These are phyloP conservation scores for Rhinopomastus cyanomelas DNA, from an alignment of 2,113 vertebrate genomes.

Conservation along the genomic window DNA sequence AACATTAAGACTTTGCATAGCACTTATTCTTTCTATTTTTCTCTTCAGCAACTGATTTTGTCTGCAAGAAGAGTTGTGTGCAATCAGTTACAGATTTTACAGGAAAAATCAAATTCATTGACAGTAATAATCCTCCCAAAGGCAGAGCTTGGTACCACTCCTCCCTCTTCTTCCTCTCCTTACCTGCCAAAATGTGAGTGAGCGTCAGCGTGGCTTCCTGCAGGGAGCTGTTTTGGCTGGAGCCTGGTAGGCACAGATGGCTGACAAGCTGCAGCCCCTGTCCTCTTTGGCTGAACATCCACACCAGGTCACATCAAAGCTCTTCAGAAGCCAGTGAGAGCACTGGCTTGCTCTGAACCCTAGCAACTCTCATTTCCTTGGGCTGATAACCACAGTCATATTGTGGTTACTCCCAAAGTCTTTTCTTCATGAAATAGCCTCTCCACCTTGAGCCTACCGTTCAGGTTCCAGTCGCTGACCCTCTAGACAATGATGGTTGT, in stretches of 20 bases:
- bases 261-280: background rate
- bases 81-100: slow-evolving; percentile 35
- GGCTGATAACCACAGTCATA: background rate
- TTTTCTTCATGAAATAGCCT: background rate
- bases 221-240: background rate
- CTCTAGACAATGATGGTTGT: background rate
- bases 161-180: background rate
- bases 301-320: background rate
- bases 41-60: background rate
- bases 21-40: background rate
- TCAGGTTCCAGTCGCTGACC: background rate
- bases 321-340: background rate
- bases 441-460: background rate
- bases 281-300: background rate
- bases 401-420: background rate
- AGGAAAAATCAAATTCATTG: slow-evolving; percentile 42
- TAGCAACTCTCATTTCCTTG: background rate
- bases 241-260: slow-evolving; percentile 30
- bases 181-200: slow-evolving; percentile 37
- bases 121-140: slow-evolving; percentile 39
- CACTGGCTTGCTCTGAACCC: background rate
- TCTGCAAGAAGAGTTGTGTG: slow-evolving; percentile 7
- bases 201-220: background rate
- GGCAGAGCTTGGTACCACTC: slow-evolving; percentile 12
- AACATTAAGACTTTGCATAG: background rate